A percentile compares a stretch with the other conserved stretches of the same genome.
Evolutionary conservation across 2,888 invertebrate genomes (phyloP).

Genomic region (Mesodorylaimus sp.): DNA sequence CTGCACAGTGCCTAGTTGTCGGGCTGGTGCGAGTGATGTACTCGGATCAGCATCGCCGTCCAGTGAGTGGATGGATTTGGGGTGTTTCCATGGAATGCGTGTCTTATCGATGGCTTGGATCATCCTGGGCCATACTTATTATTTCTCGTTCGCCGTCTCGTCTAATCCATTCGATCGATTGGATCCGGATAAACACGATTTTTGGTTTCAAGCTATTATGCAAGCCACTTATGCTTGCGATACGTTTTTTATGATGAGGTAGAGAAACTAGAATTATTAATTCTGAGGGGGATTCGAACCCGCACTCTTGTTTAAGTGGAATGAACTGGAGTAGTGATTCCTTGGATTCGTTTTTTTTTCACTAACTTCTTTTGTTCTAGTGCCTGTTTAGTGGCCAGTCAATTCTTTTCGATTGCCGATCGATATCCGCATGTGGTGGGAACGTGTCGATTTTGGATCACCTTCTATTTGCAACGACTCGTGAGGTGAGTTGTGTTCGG

Average conservation of each 20-base stretch:
- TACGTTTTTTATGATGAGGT: constrained; percentile 5
- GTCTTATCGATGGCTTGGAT: constrained; percentile 4
- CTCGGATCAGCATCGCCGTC: too few relatives aligned
- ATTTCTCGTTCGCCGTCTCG: neutral
- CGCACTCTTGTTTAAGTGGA: too few relatives aligned
- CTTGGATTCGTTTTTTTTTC: too few relatives aligned
- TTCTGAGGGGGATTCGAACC: neutral
- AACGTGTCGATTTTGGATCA: neutral
- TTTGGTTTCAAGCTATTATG: neutral
- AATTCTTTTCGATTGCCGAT: neutral
- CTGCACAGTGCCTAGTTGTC: neutral
- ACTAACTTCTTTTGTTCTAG: neutral
- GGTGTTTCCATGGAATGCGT: neutral
- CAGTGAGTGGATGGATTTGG: too few relatives aligned
- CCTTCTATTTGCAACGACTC: neutral
- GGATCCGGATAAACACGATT: neutral
- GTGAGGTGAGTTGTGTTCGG: neutral
- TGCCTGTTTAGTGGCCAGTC: neutral
- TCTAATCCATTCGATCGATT: neutral
- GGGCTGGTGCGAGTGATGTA: too few relatives aligned
- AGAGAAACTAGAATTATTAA: neutral
- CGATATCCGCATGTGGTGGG: neutral
- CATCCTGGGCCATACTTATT: constrained; percentile 2
- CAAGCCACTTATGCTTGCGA: neutral
- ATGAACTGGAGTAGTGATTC: too few relatives aligned